phyloP scores from a whole-genome alignment of 2,113 vertebrate species.

The Sinocyclocheilus grahami region DNA sequence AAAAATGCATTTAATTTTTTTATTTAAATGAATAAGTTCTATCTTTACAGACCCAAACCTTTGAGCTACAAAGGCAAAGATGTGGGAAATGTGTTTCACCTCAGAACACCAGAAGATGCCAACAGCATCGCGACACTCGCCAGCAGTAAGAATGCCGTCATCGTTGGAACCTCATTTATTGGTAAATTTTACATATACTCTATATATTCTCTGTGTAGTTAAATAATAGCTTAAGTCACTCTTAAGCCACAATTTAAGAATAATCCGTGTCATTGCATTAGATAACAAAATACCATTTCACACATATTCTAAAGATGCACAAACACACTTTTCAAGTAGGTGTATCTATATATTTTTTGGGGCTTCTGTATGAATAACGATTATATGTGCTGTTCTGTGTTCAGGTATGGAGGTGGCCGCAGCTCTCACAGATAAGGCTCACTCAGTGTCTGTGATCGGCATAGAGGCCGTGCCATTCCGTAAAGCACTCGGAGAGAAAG shows the following conservation, averaged over 20 bases:
- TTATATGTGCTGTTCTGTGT: neutral
- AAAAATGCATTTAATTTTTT: neutral
- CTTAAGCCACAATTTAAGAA: neutral
- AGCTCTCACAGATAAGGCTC: slow-evolving; percentile 91
- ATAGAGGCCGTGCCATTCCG: slow-evolving; percentile 90
- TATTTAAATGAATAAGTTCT: neutral
- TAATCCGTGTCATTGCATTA: neutral
- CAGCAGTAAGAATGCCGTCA: slow-evolving; percentile 88
- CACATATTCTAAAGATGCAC: too few relatives aligned
- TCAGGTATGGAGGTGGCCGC: slow-evolving; percentile 97
- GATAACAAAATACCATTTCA: too few relatives aligned
- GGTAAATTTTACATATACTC: slow-evolving; percentile 72
- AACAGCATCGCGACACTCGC: slow-evolving; percentile 89
- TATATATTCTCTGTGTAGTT: neutral
- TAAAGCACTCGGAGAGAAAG: slow-evolving; percentile 90
- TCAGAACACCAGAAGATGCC: slow-evolving; percentile 90
- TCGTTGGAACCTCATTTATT: slow-evolving; percentile 93
- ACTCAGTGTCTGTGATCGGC: slow-evolving; percentile 94
- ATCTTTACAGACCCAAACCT: slow-evolving; percentile 82
- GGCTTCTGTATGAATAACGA: too few relatives aligned
- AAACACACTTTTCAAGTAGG: too few relatives aligned
- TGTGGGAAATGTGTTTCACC: slow-evolving; percentile 89
- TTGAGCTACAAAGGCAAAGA: slow-evolving; percentile 94
- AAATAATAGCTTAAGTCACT: neutral
- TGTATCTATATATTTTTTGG: neutral